These are phyloP conservation scores for Trichonephila clavipes DNA, from an alignment of 1,140 invertebrate genomes.

Conservation along the genomic window DNA sequence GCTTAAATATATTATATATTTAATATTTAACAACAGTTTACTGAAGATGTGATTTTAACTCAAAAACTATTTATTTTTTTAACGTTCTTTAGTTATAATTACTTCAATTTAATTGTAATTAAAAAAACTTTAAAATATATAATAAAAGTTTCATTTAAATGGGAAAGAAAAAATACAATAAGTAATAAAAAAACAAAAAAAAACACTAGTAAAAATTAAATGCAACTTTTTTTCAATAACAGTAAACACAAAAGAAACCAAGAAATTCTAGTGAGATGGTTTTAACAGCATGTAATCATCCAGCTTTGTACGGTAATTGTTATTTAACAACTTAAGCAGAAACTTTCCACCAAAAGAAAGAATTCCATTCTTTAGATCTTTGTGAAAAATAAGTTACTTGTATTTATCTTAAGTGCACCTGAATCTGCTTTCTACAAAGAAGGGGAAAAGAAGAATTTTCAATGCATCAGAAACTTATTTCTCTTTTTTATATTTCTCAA, in stretches of 20 bases:
- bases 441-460: neutral
- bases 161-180: neutral
- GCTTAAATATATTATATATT: too few species aligned
- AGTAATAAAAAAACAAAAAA: neutral
- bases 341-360: neutral
- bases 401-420: neutral
- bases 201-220: neutral
- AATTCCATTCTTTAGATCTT: neutral
- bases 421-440: neutral
- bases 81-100: too few species aligned
- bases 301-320: neutral
- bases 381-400: neutral
- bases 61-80: too few species aligned
- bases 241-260: slow-evolving; percentile 2
- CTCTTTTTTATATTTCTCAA: neutral
- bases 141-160: neutral
- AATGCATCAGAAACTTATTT: neutral
- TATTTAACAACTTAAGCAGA: slow-evolving; percentile 13
- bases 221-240: neutral
- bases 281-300: neutral
- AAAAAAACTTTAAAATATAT: neutral
- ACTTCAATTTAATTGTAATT: too few species aligned
- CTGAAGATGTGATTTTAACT: too few species aligned
- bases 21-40: too few species aligned
- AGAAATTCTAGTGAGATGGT: neutral